phyloP scores from a whole-genome alignment of 2,888 invertebrate genomes.

The Rotaria socialis region DNA sequence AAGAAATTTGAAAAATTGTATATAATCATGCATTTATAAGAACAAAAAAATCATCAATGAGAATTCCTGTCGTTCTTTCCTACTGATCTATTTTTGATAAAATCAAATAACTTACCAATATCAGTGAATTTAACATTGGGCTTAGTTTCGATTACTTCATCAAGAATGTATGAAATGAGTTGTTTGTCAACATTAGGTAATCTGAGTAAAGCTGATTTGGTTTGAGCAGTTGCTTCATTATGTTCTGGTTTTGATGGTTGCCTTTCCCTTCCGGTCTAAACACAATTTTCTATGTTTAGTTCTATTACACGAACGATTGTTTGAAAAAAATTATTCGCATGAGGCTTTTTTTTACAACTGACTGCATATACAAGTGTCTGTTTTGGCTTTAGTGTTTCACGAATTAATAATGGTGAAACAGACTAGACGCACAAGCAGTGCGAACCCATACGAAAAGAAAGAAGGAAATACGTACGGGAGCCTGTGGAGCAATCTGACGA shows the following conservation, averaged over 20 bases:
- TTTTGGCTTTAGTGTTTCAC: background rate
- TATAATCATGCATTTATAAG: too few relatives aligned
- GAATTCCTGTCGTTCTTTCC: too few relatives aligned
- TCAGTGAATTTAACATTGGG: slow-evolving; percentile 82
- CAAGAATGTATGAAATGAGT: slow-evolving; percentile 82
- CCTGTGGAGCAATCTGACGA: background rate
- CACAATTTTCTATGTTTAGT: background rate
- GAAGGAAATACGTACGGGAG: background rate
- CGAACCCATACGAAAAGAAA: background rate
- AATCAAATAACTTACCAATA: slow-evolving; percentile 65
- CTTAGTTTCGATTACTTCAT: slow-evolving; percentile 83
- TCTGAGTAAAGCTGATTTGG: slow-evolving; percentile 25
- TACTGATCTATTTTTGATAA: too few relatives aligned
- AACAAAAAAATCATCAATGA: too few relatives aligned
- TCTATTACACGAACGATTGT: background rate
- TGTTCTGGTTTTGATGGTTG: background rate
- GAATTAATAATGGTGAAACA: background rate
- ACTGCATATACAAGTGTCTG: background rate
- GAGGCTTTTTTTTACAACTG: background rate
- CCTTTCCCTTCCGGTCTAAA: background rate
- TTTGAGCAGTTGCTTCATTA: background rate
- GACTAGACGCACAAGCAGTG: background rate
- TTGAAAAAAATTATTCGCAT: background rate
- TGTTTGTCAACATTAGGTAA: slow-evolving; percentile 72
- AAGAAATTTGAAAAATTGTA: too few relatives aligned